Evolutionary conservation across 1,140 invertebrate species (phyloP).

Genomic region (Tenebrio molitor): DNA sequence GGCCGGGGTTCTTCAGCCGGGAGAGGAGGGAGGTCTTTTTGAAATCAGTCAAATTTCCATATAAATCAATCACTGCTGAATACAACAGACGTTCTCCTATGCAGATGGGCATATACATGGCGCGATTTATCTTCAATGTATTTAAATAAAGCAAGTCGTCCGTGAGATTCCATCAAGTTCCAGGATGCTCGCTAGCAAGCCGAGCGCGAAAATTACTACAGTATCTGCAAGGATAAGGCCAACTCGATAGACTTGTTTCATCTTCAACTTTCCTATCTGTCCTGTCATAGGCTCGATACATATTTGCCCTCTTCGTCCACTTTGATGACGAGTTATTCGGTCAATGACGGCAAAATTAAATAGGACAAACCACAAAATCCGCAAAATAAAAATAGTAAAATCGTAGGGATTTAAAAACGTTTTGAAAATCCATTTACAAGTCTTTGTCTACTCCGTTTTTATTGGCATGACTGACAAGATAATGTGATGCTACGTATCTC

Average conservation of each 20-base stretch:
- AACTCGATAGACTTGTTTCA: conserved; percentile 54
- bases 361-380: too few relatives aligned
- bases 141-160: conserved; percentile 63
- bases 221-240: conserved; percentile 50
- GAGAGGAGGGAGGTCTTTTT: not conserved
- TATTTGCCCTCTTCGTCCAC: too few relatives aligned
- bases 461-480: too few relatives aligned
- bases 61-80: conserved; percentile 55
- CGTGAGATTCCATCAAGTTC: conserved; percentile 63
- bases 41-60: conserved; percentile 48
- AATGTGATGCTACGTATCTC: too few relatives aligned
- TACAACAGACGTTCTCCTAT: conserved; percentile 48
- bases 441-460: too few relatives aligned
- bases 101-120: conserved; percentile 45
- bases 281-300: too few relatives aligned
- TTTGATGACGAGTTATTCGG: too few relatives aligned
- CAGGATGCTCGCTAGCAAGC: conserved; percentile 58
- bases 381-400: too few relatives aligned
- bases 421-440: too few relatives aligned
- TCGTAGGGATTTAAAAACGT: too few relatives aligned
- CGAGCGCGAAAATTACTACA: conserved; percentile 62
- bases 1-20: not conserved
- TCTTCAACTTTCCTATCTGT: conserved; percentile 22
- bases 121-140: conserved; percentile 59
- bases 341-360: too few relatives aligned